A percentile compares a stretch with the other conserved stretches of the same genome.
Conservation (phyloP, 1,140 invertebrate species). For the Archivesica marissinica region DNA sequence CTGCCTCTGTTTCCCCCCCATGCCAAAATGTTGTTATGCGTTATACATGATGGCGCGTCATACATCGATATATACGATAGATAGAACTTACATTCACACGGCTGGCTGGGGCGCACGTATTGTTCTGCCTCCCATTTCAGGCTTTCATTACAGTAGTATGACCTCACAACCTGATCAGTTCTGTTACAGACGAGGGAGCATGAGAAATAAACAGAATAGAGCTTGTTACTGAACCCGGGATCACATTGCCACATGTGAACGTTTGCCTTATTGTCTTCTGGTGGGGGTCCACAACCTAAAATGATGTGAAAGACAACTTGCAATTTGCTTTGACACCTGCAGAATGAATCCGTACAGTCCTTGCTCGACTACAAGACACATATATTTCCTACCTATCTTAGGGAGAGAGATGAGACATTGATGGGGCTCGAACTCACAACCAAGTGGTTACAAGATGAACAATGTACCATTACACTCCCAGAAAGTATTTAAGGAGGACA, state of each 20-base stretch:
- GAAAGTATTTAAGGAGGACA: no score
- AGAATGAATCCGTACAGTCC: no score
- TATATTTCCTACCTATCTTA: no score
- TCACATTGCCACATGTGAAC: not conserved
- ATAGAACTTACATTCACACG: slow-evolving; percentile 13
- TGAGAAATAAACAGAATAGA: slow-evolving; percentile 26
- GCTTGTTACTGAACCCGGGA: not conserved
- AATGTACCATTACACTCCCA: no score
- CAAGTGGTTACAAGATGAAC: no score
- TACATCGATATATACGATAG: no score
- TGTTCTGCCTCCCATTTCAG: not conserved
- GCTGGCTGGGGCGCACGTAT: not conserved
- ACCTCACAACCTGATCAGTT: not conserved
- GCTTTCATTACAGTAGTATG: slow-evolving; percentile 18
- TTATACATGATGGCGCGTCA: no score
- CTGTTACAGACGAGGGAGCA: slow-evolving; percentile 5
- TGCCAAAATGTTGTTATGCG: no score
- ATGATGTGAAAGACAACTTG: not conserved
- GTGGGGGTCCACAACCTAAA: slow-evolving; percentile 28
- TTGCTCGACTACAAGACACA: no score
- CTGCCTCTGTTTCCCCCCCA: no score
- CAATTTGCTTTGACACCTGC: not conserved
- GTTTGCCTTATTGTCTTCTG: not conserved
- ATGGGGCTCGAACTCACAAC: no score
- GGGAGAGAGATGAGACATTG: no score